Evolutionary conservation across 2,888 invertebrate genomes (phyloP), one percentile per base, ranked within the genome.

Genomic region (Troilus luridus): DNA sequence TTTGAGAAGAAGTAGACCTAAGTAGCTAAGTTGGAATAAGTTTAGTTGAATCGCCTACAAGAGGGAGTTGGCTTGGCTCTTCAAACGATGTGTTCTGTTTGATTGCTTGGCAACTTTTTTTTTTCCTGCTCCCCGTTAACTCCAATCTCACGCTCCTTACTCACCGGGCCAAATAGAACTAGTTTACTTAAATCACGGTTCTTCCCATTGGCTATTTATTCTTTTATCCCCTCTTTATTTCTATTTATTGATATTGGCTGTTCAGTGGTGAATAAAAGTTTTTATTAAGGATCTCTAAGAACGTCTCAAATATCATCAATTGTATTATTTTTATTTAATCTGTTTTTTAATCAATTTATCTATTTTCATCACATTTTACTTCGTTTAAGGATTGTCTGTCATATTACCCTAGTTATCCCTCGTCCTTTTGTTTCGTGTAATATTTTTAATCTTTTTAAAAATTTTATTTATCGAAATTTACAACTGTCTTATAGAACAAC

Each of bases 11-110:
- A 85, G 85, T 21, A 85, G n/a, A 54, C 85, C 56, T 54, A 56
- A 85, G 85, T 85, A 85, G 85, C 56, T 85, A 85, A 85, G 85
- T 85, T 85, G 56, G 85, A 85, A 85, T 85, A 85, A 85, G 85
- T 85, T 85, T 58, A 85, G 85, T 85, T 85, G 56, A 85, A 85
- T 77, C 56, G 85, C 56, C 85, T 85, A 85, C 85, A 56, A n/a
- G 19, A n/a, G 56, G 56, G 85, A 85, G 81, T 56, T 85, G 56
- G 56, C 11, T 56, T 21, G 11, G 12, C 12, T 21, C 11, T 85
- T 85, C 56, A 85, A 85, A 85, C 85, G 85, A 85, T 85, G 85
- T 85, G 85, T 85, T 56, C n/a, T 56, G 85, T 85, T 85, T 85
- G 85, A 85, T 85, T 85, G 85, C 85, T 85, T 85, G n/a, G 10